Evolutionary conservation across 2,888 invertebrate species (phyloP).

Genomic region (Girardia tigrina): DNA sequence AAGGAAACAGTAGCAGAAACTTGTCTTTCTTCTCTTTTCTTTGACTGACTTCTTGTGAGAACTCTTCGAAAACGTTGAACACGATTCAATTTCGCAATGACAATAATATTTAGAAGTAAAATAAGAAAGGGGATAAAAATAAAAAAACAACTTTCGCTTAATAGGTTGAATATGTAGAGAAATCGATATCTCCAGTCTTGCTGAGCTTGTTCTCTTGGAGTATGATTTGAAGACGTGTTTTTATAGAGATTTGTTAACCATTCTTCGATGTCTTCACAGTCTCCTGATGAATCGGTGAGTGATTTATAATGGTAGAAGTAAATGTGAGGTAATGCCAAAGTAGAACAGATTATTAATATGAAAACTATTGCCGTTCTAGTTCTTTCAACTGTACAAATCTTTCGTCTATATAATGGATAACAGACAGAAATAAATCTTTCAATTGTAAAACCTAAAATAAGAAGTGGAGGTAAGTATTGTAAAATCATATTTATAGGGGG

Average conservation of each 20-base stretch:
- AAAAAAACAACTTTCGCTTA: constrained; percentile 45
- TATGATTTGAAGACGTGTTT: background rate
- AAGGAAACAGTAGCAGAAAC: constrained; percentile 46
- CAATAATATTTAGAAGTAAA: constrained; percentile 45
- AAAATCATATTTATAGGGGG: constrained; percentile 43
- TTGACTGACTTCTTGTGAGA: background rate
- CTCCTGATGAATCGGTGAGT: background rate
- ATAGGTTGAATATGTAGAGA: constrained; percentile 44
- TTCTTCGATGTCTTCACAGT: constrained; percentile 34
- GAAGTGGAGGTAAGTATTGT: constrained; percentile 47
- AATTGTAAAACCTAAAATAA: constrained; percentile 48
- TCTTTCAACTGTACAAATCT: constrained; percentile 43
- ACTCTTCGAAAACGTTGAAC: constrained; percentile 30
- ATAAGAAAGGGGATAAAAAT: constrained; percentile 45
- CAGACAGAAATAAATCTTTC: constrained; percentile 49
- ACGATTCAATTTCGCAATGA: constrained; percentile 43
- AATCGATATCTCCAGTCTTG: constrained; percentile 38
- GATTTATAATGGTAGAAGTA: constrained; percentile 36
- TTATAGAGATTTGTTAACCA: background rate
- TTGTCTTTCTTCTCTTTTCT: background rate
- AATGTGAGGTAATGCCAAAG: constrained; percentile 39
- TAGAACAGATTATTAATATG: background rate
- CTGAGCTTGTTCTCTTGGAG: background rate
- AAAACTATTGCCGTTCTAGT: constrained; percentile 42
- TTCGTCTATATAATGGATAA: constrained; percentile 44